These are phyloP conservation scores for Amphimallon solstitiale DNA, from an alignment of 2,888 invertebrate species.

Conservation along the genomic window DNA sequence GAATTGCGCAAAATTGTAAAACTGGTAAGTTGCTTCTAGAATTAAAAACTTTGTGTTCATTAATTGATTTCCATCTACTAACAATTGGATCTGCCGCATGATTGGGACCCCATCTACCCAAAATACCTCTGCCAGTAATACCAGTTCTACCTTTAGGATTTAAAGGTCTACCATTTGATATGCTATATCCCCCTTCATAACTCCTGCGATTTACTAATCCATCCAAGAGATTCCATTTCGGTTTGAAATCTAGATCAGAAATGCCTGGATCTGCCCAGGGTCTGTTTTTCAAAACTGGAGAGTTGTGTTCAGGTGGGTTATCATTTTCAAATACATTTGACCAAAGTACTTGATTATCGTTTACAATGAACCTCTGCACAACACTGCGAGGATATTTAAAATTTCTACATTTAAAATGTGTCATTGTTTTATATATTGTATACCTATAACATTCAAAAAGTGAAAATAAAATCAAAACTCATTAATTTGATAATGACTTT, in stretches of 20 bases:
- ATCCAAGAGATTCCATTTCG: slow-evolving; percentile 83
- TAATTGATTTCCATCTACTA: slow-evolving; percentile 82
- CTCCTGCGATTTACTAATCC: slow-evolving; percentile 81
- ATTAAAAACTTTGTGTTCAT: slow-evolving; percentile 40
- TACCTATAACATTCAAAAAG: no score
- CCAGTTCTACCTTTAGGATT: slow-evolving; percentile 96
- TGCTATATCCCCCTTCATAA: slow-evolving; percentile 72
- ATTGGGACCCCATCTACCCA: slow-evolving; percentile 97
- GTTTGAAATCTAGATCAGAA: slow-evolving; percentile 67
- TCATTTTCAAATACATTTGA: slow-evolving; percentile 73
- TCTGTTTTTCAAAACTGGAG: slow-evolving; percentile 73
- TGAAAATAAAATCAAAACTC: no score
- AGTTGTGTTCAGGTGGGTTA: slow-evolving; percentile 78
- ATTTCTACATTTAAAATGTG: slow-evolving; percentile 71
- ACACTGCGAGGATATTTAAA: slow-evolving; percentile 74
- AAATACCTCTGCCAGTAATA: slow-evolving; percentile 81
- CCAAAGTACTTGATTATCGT: slow-evolving; percentile 85
- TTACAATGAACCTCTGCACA: slow-evolving; percentile 74
- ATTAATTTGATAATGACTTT: no score
- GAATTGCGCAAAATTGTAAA: slow-evolving; percentile 92
- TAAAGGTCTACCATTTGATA: slow-evolving; percentile 72
- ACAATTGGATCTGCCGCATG: slow-evolving; percentile 98
- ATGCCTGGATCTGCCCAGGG: slow-evolving; percentile 88
- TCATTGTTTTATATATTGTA: slow-evolving; percentile 46
- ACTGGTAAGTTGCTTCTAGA: slow-evolving; percentile 66